A percentile compares a stretch with the other conserved stretches of the same genome.
Evolutionary conservation across 2,888 invertebrate genomes (phyloP).

Genomic region (Trachelus iudaicus): DNA sequence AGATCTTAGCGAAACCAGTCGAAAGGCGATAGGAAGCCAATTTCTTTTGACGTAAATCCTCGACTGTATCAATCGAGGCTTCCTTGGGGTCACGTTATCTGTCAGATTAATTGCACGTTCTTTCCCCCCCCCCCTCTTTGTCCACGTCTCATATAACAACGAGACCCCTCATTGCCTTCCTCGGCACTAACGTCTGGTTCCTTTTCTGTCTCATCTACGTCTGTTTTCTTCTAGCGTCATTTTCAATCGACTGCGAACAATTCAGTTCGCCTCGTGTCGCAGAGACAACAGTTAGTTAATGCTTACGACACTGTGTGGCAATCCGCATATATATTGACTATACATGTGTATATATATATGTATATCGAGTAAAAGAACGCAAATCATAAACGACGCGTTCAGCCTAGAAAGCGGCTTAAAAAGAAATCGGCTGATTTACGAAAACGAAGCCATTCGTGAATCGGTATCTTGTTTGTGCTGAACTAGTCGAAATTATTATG

Average conservation of each 20-base stretch:
- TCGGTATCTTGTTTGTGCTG: neutral
- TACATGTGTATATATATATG: neutral
- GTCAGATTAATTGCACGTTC: constrained; percentile 52
- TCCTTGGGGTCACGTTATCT: constrained; percentile 52
- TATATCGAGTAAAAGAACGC: neutral
- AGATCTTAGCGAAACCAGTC: constrained; percentile 25
- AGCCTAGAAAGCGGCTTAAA: neutral
- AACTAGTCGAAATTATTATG: neutral
- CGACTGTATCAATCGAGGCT: constrained; percentile 41
- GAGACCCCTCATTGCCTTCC: neutral
- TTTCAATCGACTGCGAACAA: neutral
- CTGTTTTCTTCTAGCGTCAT: neutral
- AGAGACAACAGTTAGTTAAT: neutral
- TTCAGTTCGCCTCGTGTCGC: neutral
- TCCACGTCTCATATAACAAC: neutral
- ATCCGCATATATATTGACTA: neutral
- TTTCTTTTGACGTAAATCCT: constrained; percentile 53
- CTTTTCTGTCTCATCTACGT: neutral
- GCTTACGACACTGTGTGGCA: neutral
- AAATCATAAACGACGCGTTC: neutral
- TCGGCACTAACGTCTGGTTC: neutral
- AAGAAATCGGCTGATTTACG: neutral
- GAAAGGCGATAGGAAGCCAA: constrained; percentile 53
- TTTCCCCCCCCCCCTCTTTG: neutral
- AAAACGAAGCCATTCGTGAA: neutral